Evolutionary conservation across 1,140 invertebrate genomes (phyloP).

Genomic region (Helicoverpa armigera): DNA sequence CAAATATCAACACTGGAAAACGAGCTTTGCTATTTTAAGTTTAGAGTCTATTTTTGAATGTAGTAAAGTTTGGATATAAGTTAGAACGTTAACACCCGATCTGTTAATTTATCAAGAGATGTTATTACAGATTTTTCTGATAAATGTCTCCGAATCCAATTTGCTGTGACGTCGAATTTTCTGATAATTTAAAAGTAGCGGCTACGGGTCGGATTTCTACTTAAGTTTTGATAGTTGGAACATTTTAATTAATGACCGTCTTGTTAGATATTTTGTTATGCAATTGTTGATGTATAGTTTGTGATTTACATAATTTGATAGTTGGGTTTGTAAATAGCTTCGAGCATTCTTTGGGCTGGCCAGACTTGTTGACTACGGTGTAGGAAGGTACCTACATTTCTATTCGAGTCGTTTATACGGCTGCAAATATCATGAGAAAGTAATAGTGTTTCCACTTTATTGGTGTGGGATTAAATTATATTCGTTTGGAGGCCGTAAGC

Average conservation of each 20-base stretch:
- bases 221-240: constrained; percentile 51
- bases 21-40: neutral
- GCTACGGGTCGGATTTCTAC: constrained; percentile 45
- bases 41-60: constrained; percentile 15
- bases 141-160: constrained; percentile 65
- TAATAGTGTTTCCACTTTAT: constrained; percentile 34
- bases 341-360: constrained; percentile 34
- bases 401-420: constrained; percentile 17
- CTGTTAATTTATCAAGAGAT: constrained; percentile 63
- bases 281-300: constrained; percentile 53
- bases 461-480: neutral
- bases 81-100: constrained; percentile 34
- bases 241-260: constrained; percentile 62
- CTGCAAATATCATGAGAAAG: constrained; percentile 42
- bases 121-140: constrained; percentile 66
- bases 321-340: constrained; percentile 44
- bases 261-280: constrained; percentile 49
- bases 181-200: constrained; percentile 61
- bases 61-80: neutral
- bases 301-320: constrained; percentile 68
- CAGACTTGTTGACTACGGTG: constrained; percentile 37
- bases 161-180: constrained; percentile 64
- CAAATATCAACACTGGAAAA: neutral
- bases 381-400: neutral
- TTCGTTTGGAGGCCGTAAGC: neutral